A percentile compares a stretch with the other conserved stretches of the same genome.
Evolutionary conservation across 1,140 invertebrate species (phyloP).

Genomic region (Ridgeia piscesae): DNA sequence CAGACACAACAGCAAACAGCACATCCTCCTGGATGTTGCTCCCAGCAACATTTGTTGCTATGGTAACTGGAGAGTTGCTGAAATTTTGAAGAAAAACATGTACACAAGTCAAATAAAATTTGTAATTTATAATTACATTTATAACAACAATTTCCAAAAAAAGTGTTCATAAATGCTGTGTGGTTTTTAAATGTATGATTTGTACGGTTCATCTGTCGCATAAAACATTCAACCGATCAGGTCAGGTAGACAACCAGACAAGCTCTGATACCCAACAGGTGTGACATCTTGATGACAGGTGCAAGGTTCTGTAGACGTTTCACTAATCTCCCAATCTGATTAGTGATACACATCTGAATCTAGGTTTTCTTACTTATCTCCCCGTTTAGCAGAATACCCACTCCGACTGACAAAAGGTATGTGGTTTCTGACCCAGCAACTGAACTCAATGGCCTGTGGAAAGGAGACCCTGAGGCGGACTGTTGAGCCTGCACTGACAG

Average conservation of each 20-base stretch:
- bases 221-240: background rate
- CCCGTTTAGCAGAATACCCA: background rate
- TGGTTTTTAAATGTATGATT: background rate
- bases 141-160: background rate
- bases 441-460: background rate
- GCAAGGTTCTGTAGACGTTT: background rate
- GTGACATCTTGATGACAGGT: background rate
- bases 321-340: background rate
- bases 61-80: background rate
- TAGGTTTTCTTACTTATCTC: background rate
- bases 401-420: background rate
- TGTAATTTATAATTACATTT: too few relatives aligned
- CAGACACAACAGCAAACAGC: background rate
- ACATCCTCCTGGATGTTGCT: background rate
- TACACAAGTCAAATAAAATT: background rate
- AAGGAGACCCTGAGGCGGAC: background rate
- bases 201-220: background rate
- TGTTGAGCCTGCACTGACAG: background rate
- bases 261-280: background rate
- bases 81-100: background rate
- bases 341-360: background rate
- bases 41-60: too few relatives aligned
- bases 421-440: background rate
- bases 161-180: background rate
- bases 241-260: background rate